A percentile compares a stretch with the other conserved stretches of the same genome.
Evolutionary conservation across 2,888 invertebrate species (phyloP).

Genomic region (Helicoverpa assulta): DNA sequence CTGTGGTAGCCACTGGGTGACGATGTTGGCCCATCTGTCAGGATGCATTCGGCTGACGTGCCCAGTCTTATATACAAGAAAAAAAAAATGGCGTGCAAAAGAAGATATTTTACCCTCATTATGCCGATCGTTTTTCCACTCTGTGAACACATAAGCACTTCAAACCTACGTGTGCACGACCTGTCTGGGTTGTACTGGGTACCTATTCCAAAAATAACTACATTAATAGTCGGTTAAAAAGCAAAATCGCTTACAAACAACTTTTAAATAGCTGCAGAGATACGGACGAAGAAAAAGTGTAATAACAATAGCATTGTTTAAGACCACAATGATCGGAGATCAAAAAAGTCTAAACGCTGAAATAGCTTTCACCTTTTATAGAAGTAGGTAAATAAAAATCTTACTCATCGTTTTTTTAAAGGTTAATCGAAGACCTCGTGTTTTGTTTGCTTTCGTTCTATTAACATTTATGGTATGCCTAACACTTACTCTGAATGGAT

Average conservation of each 20-base stretch:
- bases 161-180: slow-evolving; percentile 27
- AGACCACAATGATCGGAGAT: slow-evolving; percentile 13
- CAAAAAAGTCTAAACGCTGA: not conserved
- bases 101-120: slow-evolving; percentile 17
- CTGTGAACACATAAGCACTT: slow-evolving; percentile 23
- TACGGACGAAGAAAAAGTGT: slow-evolving; percentile 10
- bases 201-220: slow-evolving; percentile 35
- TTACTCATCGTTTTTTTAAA: slow-evolving; percentile 5
- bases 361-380: slow-evolving; percentile 4
- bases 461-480: not conserved
- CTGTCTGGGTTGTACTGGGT: slow-evolving; percentile 21
- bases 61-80: no score
- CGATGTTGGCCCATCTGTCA: no score
- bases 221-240: slow-evolving; percentile 1
- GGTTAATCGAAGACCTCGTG: slow-evolving; percentile 3
- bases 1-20: no score
- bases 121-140: slow-evolving; percentile 29
- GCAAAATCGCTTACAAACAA: slow-evolving; percentile 9
- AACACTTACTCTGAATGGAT: not conserved
- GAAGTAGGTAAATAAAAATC: slow-evolving; percentile 3
- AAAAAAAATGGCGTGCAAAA: not conserved
- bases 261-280: not conserved
- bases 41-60: no score
- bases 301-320: slow-evolving; percentile 36
- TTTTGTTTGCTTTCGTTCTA: slow-evolving; percentile 9